These are phyloP conservation scores for Gobio gobio DNA, from an alignment of 2,113 vertebrate genomes.

Conservation along the genomic window DNA sequence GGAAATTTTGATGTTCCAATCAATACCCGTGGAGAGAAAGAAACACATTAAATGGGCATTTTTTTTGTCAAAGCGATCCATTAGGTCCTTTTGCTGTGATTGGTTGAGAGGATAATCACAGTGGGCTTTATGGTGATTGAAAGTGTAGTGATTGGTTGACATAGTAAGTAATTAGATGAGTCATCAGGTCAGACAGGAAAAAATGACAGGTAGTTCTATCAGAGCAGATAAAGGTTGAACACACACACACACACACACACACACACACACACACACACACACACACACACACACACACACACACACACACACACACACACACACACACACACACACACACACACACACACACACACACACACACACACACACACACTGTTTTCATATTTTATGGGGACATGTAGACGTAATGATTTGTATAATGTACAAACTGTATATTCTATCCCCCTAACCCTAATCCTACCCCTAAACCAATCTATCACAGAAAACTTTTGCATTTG, in stretches of 20 bases:
- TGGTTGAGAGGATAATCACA: conserved; percentile 41
- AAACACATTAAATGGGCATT: conserved; percentile 36
- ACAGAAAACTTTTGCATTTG: no score
- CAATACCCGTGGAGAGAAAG: conserved; percentile 35
- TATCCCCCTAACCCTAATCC: no score
- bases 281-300: no score
- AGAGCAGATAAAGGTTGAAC: background rate
- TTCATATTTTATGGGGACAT: no score
- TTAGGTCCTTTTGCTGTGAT: conserved; percentile 14
- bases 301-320: no score
- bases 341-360: no score
- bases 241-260: background rate
- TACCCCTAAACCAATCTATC: no score
- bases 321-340: no score
- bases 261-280: no score
- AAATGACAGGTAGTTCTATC: background rate
- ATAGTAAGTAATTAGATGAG: conserved; percentile 25
- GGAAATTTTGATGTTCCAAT: conserved; percentile 36
- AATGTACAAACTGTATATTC: no score
- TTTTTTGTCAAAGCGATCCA: background rate
- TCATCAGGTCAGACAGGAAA: conserved; percentile 19
- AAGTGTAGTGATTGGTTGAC: conserved; percentile 23
- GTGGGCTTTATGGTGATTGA: conserved; percentile 23
- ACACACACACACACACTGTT: no score
- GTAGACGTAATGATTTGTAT: no score